phyloP scores from a whole-genome alignment of 2,888 invertebrate genomes.

The Caenorhabditis sulstoni region DNA sequence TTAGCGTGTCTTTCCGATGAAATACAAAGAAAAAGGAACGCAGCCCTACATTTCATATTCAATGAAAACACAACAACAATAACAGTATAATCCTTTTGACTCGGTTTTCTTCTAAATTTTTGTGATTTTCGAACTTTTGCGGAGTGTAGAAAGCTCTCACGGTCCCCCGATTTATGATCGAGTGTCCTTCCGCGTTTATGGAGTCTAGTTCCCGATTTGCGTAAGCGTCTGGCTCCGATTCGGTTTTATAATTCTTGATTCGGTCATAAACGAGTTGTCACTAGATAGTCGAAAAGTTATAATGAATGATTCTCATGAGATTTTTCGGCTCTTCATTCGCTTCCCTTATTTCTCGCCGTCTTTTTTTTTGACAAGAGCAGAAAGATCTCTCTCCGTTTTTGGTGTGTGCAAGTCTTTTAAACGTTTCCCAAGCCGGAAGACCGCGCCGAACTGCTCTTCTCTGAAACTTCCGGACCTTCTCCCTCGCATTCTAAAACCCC shows the following conservation, averaged over 20 bases:
- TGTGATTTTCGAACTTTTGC: slow-evolving; percentile 19
- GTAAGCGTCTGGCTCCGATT: slow-evolving; percentile 23
- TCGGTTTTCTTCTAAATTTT: background rate
- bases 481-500: slow-evolving; percentile 13
- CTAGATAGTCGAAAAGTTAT: slow-evolving; percentile 21
- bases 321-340: slow-evolving; percentile 42
- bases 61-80: too few relatives aligned
- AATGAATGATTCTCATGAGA: slow-evolving; percentile 56
- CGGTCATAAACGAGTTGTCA: background rate
- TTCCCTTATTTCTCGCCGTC: slow-evolving; percentile 8
- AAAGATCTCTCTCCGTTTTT: slow-evolving; percentile 26
- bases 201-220: slow-evolving; percentile 32
- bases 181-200: slow-evolving; percentile 3
- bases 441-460: slow-evolving; percentile 16
- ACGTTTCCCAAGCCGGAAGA: slow-evolving; percentile 1
- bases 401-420: slow-evolving; percentile 1
- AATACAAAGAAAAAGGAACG: slow-evolving; percentile 1
- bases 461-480: slow-evolving; percentile 47
- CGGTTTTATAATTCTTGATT: background rate
- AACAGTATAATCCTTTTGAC: background rate
- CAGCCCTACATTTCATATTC: background rate
- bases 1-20: too few relatives aligned
- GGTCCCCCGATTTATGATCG: slow-evolving; percentile 21
- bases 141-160: slow-evolving; percentile 24
- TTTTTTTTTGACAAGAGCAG: slow-evolving; percentile 6